phyloP scores from a whole-genome alignment of 2,888 invertebrate species.

The Plemyria rubiginata region DNA sequence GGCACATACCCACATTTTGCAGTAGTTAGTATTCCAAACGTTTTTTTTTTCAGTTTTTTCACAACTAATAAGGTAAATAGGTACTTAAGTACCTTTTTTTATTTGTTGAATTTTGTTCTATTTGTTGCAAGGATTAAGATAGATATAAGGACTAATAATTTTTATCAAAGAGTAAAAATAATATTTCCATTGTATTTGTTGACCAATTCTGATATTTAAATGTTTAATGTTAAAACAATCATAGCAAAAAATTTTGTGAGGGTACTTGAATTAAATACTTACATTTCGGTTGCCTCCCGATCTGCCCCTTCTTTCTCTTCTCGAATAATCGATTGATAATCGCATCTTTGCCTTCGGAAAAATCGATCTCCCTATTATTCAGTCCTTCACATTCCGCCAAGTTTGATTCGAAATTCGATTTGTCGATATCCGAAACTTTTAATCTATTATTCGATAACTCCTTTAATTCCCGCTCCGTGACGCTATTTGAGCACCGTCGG shows the following conservation, averaged over 20 bases:
- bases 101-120: too few species aligned
- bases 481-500: constrained; percentile 82
- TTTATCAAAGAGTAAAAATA: too few species aligned
- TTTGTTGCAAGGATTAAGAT: too few species aligned
- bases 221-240: too few species aligned
- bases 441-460: constrained; percentile 66
- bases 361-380: constrained; percentile 69
- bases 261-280: constrained; percentile 53
- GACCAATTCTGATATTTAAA: too few species aligned
- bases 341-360: constrained; percentile 65
- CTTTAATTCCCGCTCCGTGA: constrained; percentile 62
- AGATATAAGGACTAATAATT: too few species aligned
- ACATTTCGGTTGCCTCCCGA: constrained; percentile 72
- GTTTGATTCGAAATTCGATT: constrained; percentile 62
- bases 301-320: constrained; percentile 62
- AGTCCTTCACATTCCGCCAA: constrained; percentile 71
- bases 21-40: too few species aligned
- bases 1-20: too few species aligned
- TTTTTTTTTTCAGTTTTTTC: too few species aligned
- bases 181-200: too few species aligned
- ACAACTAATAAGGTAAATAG: too few species aligned
- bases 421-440: constrained; percentile 62
- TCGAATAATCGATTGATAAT: constrained; percentile 75
- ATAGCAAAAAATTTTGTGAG: neutral
- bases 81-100: too few species aligned